Base-by-base conservation (phyloP, 2,888 invertebrate genomes). In the Pyrrhia umbra region DNA sequence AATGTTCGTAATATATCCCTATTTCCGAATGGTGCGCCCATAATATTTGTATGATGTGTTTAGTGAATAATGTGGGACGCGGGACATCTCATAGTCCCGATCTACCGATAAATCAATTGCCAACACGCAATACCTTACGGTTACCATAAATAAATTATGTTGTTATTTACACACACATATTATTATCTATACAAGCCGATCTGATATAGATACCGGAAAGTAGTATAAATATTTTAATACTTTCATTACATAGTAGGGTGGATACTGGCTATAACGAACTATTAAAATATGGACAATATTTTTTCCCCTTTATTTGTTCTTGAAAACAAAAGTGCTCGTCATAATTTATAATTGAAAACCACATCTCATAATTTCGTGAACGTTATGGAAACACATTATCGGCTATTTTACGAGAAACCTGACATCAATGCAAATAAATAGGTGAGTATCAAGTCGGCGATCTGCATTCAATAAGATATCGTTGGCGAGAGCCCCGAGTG, bases 71-170 rank as follows among this genome's bases (percentile, higher is more conserved):
- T 90, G 91, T 85, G 85, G 82, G 83, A 83, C 84, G 83, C 81
- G 89, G 89, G 90, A 88, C 87, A 85, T 83, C 85, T 82, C 82
- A 78, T 82, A 81, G 84, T 88, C 90, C 91, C 91, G 81, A 87
- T 88, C 85, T 90, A 84, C 86, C 86, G 84, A 91, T 92, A 92
- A 91, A 92, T 92, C 90, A 90, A 88, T 89, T 88, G 90, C 87
- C 85, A 85, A 81, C 83, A 78, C 79, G 85, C 83, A 79, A 85
- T 88, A 86, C 81, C 79, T 87, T 86, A 84, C 81, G 77, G 81
- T 81, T 79, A 81, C 61, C 79, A 79, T 82, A 80, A 83, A 84
- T 85, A 86, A 85, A 82, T 83, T 82, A 83, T 85, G 61, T 49
- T 70, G 49, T 61, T 68, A 72, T 75, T 82, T 77, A 68, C 49